Conservation (phyloP, 1,140 invertebrate genomes). For the Drosophila funebris region DNA sequence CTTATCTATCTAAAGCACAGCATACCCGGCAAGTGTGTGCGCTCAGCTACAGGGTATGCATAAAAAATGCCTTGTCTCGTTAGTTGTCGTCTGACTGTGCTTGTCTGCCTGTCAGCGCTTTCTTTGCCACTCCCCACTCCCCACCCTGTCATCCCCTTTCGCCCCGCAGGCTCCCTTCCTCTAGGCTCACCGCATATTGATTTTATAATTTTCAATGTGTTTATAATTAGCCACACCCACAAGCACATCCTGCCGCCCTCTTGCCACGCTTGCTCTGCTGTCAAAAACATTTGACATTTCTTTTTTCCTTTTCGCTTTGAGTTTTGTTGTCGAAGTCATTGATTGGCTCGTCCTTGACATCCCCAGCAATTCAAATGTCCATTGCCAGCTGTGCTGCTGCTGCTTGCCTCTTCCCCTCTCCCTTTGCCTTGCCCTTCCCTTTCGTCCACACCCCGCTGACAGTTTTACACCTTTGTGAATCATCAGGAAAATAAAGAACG, state of each 20-base stretch:
- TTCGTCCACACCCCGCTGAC: conserved; percentile 7
- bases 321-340: neutral
- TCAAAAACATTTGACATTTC: conserved; percentile 61
- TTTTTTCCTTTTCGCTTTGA: conserved; percentile 9
- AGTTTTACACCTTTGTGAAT: conserved; percentile 59
- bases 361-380: conserved; percentile 9
- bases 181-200: conserved; percentile 50
- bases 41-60: conserved; percentile 19
- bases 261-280: conserved; percentile 6
- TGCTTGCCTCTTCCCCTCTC: neutral
- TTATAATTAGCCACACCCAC: conserved; percentile 67
- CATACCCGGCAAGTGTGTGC: neutral
- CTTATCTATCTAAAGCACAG: no score
- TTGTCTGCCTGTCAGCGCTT: conserved; percentile 19
- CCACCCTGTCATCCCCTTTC: no score
- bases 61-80: conserved; percentile 1
- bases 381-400: conserved; percentile 2
- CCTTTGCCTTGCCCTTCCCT: conserved; percentile 9
- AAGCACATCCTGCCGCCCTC: neutral
- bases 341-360: conserved; percentile 31
- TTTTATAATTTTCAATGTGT: conserved; percentile 65
- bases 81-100: conserved; percentile 12
- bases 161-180: no score
- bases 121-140: no score
- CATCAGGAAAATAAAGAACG: conserved; percentile 70